Base-by-base conservation (phyloP, 2,888 invertebrate genomes). In the Apocheima hispidaria region DNA sequence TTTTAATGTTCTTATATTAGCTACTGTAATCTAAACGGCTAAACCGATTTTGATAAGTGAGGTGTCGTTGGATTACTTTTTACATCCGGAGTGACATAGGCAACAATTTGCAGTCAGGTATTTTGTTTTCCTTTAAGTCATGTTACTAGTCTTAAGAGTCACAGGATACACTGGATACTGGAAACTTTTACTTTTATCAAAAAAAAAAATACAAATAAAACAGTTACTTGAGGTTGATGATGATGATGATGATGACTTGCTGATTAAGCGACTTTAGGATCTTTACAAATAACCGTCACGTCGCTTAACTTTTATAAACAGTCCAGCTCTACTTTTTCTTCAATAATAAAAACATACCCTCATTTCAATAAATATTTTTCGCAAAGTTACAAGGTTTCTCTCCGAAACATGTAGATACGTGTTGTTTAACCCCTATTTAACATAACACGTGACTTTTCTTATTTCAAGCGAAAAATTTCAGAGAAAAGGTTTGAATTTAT, bases 361-460 rank as follows among this genome's bases (percentile, higher is more conserved):
- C 33, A 35, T 54, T 36, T 54, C 23, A 36, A 36, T 21, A 55
- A 55, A 55, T 28, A 46, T n/a, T 16, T 44, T 55, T 18, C 21
- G 35, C 21, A 35, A 14, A 35, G 9, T 49, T 23, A 49, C 30
- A 23, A 40, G 51, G 50, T 21, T 38, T 30, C 20, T 3, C 16
- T 35, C 20, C 3, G 23, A 49, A 49, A 35, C n/a, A 12, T 3
- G 40, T 28, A 51, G 40, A 51, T 28, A 51, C 51, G 51, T 51
- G 38, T 51, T n/a, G 51, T 40, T 51, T 12, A 40, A 28, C 18
- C 26, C 26, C n/a, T 36, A 20, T 38, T 36, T 50, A 21, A 50
- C 36, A 40, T 51, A 28, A 51, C 40, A 40, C 51, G 51, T 51
- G 51, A 51, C 51, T 51, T 51, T 51, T 50, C 49, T 51, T 51